Evolutionary conservation across 2,797 vertebrate genomes (phyloP).

Genomic region (Synaphobranchus kaupii): DNA sequence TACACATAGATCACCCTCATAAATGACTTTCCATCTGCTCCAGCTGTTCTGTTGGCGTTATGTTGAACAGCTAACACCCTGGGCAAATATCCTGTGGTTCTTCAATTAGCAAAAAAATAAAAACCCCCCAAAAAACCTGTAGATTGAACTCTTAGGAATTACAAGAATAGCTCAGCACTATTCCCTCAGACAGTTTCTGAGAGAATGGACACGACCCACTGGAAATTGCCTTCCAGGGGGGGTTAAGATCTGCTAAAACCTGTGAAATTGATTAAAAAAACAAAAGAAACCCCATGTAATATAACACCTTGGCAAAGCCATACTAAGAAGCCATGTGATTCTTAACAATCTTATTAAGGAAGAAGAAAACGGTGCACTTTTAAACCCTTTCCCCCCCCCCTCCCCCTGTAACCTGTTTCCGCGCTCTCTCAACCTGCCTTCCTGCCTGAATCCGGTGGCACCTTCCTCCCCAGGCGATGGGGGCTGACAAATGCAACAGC

Average conservation of each 20-base stretch:
- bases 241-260: constrained; percentile 74
- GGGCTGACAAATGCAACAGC: constrained; percentile 53
- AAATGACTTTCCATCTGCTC: constrained; percentile 47
- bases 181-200: constrained; percentile 62
- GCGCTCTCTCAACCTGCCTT: not conserved
- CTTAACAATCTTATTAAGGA: constrained; percentile 69
- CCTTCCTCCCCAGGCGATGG: constrained; percentile 43
- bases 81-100: constrained; percentile 65
- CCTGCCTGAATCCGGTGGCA: constrained; percentile 49
- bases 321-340: constrained; percentile 54
- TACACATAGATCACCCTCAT: constrained; percentile 36
- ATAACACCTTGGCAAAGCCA: constrained; percentile 66
- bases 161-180: constrained; percentile 66
- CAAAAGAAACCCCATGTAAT: constrained; percentile 62
- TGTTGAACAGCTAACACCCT: constrained; percentile 66
- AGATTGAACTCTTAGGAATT: constrained; percentile 64
- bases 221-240: constrained; percentile 71
- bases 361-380: not conserved
- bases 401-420: not conserved
- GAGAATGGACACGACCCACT: constrained; percentile 61
- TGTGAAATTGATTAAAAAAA: constrained; percentile 67
- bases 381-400: no score
- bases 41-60: constrained; percentile 56
- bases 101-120: constrained; percentile 59
- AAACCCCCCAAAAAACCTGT: constrained; percentile 23